Percentiles rank a stretch among this genome's conserved stretches.
These are phyloP conservation scores for Microdon myrmicae DNA, from an alignment of 2,888 invertebrate genomes.

Conservation along the genomic window DNA sequence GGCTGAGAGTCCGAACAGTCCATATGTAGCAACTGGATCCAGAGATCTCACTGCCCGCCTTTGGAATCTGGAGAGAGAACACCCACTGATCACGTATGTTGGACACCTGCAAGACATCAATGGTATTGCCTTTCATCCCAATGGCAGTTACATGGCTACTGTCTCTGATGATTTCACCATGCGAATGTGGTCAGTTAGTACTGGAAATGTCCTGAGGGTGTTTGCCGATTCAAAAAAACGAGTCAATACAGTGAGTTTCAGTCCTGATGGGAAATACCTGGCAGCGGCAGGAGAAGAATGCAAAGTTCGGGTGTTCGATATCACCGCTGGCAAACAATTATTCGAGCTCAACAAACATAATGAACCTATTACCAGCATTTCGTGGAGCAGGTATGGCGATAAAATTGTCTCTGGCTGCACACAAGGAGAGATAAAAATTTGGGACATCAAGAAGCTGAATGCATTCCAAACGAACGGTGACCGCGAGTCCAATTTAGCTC, in stretches of 20 bases:
- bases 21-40: constrained; percentile 89
- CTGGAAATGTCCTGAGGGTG: constrained; percentile 83
- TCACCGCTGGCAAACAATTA: constrained; percentile 71
- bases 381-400: constrained; percentile 72
- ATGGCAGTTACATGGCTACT: constrained; percentile 87
- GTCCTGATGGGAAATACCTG: constrained; percentile 84
- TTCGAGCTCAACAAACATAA: constrained; percentile 72
- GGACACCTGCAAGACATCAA: constrained; percentile 87
- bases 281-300: constrained; percentile 83
- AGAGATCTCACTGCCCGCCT: constrained; percentile 86
- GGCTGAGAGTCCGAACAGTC: constrained; percentile 76
- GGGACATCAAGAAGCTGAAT: constrained; percentile 69
- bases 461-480: constrained; percentile 14
- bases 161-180: constrained; percentile 91
- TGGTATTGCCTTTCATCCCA: constrained; percentile 85
- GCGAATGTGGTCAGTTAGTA: constrained; percentile 86
- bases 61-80: constrained; percentile 83
- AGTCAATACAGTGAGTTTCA: constrained; percentile 82
- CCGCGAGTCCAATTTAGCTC: constrained; percentile 1
- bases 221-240: constrained; percentile 81
- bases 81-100: constrained; percentile 84
- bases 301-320: constrained; percentile 74
- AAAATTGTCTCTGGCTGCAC: constrained; percentile 76
- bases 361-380: constrained; percentile 69
- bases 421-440: constrained; percentile 75